Conservation (phyloP, 2,888 invertebrate species). For the Petrolisthes manimaculis region DNA sequence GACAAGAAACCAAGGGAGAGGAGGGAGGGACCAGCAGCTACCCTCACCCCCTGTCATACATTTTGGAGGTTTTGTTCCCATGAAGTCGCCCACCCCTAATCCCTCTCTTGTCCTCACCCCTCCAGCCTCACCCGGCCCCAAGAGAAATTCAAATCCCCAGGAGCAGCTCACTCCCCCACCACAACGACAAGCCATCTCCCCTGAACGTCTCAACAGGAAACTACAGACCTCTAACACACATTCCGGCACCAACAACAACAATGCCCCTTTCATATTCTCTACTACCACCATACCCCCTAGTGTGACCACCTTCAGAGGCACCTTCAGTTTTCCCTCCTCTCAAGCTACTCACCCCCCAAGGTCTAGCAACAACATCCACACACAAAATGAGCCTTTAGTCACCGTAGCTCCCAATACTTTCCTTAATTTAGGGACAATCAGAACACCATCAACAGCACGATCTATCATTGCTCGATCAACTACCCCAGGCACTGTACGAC, state of each 20-base stretch:
- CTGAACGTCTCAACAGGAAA: neutral
- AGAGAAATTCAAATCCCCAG: neutral
- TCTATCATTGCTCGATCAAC: neutral
- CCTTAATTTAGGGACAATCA: constrained; percentile 1
- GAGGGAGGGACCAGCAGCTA: neutral
- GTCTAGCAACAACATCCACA: neutral
- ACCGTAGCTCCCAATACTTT: neutral
- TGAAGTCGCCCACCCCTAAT: constrained; percentile 23
- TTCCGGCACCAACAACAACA: neutral
- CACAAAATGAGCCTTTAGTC: neutral
- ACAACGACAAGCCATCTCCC: neutral
- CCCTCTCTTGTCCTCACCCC: constrained; percentile 7
- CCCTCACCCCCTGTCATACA: constrained; percentile 21
- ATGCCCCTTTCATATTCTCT: neutral
- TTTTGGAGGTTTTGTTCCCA: constrained; percentile 31
- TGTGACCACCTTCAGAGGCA: constrained; percentile 21
- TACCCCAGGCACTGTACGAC: neutral
- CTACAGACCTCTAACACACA: neutral
- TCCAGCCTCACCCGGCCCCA: neutral
- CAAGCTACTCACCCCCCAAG: neutral
- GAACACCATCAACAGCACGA: neutral
- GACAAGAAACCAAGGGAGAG: neutral
- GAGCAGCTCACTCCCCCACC: neutral
- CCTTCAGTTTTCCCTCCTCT: neutral
- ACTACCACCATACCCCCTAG: constrained; percentile 26